Evolutionary conservation across 2,888 invertebrate genomes (phyloP).

Genomic region (Stenurella melanura): DNA sequence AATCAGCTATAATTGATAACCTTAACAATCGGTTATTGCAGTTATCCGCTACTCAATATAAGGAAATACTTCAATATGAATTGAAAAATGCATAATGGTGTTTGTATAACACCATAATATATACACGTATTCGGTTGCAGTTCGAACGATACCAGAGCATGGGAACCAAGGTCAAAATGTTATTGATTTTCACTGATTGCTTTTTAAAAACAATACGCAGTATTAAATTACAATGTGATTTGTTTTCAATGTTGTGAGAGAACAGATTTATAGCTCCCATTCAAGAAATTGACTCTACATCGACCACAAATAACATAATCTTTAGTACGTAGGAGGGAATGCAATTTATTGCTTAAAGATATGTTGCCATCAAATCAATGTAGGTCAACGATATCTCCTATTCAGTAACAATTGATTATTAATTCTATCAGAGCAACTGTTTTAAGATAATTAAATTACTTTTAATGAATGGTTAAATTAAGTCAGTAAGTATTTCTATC

Average conservation of each 20-base stretch:
- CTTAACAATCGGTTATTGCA: too few species aligned
- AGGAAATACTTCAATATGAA: too few species aligned
- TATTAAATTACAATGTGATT: conserved; percentile 4
- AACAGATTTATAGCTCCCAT: neutral
- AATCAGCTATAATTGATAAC: too few species aligned
- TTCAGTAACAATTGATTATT: conserved; percentile 1
- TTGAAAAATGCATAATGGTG: too few species aligned
- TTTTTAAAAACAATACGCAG: neutral
- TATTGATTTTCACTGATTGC: conserved; percentile 1
- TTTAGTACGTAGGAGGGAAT: conserved; percentile 3
- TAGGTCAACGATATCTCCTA: conserved; percentile 2
- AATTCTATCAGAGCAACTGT: neutral
- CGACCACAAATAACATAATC: neutral
- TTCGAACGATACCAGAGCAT: neutral
- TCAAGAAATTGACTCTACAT: neutral
- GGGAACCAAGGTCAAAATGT: conserved; percentile 7
- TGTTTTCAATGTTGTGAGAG: neutral
- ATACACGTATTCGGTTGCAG: neutral
- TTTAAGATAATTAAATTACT: neutral
- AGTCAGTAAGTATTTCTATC: neutral
- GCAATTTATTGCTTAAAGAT: neutral
- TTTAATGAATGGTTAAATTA: neutral
- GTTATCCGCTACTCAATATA: too few species aligned
- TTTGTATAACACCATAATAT: too few species aligned
- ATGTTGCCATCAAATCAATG: neutral